Evolutionary conservation across 2,888 invertebrate genomes (phyloP).

Genomic region (Pseudanteris insignis): DNA sequence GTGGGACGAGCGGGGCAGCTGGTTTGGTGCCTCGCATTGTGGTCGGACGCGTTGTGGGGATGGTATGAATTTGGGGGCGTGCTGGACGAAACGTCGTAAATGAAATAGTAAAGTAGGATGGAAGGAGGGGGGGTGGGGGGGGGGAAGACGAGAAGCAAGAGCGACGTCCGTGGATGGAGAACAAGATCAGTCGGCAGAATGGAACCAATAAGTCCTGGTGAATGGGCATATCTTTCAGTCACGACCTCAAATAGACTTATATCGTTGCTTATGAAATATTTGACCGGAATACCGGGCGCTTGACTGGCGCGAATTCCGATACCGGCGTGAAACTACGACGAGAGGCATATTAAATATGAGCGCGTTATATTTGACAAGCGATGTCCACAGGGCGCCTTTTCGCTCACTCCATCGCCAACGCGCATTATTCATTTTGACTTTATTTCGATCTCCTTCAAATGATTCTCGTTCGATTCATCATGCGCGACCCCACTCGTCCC

Average conservation of each 20-base stretch:
- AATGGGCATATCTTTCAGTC: constrained; percentile 54
- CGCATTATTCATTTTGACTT: no score
- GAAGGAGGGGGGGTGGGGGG: constrained; percentile 36
- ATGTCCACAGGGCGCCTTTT: no score
- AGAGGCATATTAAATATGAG: constrained; percentile 30
- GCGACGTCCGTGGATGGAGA: constrained; percentile 27
- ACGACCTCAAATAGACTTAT: constrained; percentile 47
- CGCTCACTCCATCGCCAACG: no score
- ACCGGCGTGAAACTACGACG: constrained; percentile 31
- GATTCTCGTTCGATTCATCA: no score
- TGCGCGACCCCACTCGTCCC: no score
- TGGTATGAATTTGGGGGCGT: no score
- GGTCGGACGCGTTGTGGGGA: no score
- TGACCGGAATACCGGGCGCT: constrained; percentile 56
- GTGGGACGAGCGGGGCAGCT: no score
- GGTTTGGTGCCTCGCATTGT: no score
- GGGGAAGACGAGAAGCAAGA: constrained; percentile 32
- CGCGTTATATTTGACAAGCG: constrained; percentile 20
- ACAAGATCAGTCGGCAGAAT: constrained; percentile 40
- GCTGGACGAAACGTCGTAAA: no score
- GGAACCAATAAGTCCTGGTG: constrained; percentile 49
- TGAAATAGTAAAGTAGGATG: no score
- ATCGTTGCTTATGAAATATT: constrained; percentile 57
- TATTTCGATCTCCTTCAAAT: no score
- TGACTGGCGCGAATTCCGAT: constrained; percentile 55